A percentile compares a stretch with the other conserved stretches of the same genome.
These are phyloP conservation scores for Litoditis marina DNA, from an alignment of 2,888 invertebrate genomes.

Conservation along the genomic window DNA sequence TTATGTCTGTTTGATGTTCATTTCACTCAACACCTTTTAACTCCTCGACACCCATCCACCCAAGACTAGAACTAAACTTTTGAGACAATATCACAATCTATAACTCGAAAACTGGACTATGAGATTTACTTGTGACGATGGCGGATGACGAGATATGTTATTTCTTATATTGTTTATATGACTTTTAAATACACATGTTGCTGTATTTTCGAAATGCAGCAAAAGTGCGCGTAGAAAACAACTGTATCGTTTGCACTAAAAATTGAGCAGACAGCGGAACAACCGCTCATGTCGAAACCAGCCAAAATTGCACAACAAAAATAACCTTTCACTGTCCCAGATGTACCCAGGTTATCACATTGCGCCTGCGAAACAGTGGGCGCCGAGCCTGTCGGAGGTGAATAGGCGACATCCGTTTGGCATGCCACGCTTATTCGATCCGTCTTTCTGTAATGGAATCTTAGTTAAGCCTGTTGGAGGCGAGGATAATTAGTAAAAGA, in stretches of 20 bases:
- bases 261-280: too few relatives aligned
- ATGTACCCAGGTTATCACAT: background rate
- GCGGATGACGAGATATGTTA: too few relatives aligned
- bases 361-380: background rate
- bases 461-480: background rate
- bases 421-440: background rate
- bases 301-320: too few relatives aligned
- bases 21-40: background rate
- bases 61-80: too few relatives aligned
- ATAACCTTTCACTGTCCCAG: background rate
- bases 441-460: background rate
- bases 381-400: background rate
- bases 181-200: too few relatives aligned
- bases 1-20: background rate
- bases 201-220: too few relatives aligned
- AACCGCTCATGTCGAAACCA: too few relatives aligned
- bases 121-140: too few relatives aligned
- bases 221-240: too few relatives aligned
- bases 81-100: background rate
- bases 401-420: background rate
- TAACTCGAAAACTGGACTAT: slow-evolving; percentile 1
- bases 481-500: background rate
- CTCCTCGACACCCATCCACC: background rate
- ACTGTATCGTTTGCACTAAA: too few relatives aligned
- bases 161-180: too few relatives aligned